A percentile compares a stretch with the other conserved stretches of the same genome.
Conservation (phyloP, 35 echinoderm and acorn worm genomes). For the Amphiura filiformis region DNA sequence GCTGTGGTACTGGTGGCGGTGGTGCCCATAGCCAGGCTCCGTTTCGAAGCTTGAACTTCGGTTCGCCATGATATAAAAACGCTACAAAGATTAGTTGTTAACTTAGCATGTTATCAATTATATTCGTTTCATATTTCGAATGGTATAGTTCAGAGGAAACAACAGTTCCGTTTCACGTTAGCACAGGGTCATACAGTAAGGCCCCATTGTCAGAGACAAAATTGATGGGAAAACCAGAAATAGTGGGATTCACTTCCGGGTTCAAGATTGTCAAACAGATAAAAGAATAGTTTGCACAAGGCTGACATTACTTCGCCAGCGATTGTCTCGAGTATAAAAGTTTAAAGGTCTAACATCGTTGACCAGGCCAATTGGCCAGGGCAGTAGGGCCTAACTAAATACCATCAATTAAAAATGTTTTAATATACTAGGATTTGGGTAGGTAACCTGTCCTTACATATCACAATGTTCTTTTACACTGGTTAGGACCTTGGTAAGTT, state of each 20-base stretch:
- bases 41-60: not conserved
- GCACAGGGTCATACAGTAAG: not conserved
- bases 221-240: constrained; percentile 1
- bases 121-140: not conserved
- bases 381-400: too few relatives aligned
- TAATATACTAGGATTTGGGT: too few relatives aligned
- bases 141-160: not conserved
- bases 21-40: not conserved
- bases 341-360: too few relatives aligned
- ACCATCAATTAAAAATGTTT: too few relatives aligned
- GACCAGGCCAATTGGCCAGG: too few relatives aligned
- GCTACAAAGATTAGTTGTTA: not conserved
- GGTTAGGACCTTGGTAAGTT: too few relatives aligned
- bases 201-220: not conserved
- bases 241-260: not conserved
- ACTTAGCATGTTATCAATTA: not conserved
- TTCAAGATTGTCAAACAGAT: constrained; percentile 7
- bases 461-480: too few relatives aligned
- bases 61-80: not conserved
- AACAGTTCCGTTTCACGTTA: not conserved
- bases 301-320: constrained; percentile 12
- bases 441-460: too few relatives aligned
- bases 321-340: too few relatives aligned
- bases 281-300: not conserved
- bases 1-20: not conserved